Evolutionary conservation across 92 coral and sea anemone genomes (phyloP).

Genomic region (Nematostella vectensis): DNA sequence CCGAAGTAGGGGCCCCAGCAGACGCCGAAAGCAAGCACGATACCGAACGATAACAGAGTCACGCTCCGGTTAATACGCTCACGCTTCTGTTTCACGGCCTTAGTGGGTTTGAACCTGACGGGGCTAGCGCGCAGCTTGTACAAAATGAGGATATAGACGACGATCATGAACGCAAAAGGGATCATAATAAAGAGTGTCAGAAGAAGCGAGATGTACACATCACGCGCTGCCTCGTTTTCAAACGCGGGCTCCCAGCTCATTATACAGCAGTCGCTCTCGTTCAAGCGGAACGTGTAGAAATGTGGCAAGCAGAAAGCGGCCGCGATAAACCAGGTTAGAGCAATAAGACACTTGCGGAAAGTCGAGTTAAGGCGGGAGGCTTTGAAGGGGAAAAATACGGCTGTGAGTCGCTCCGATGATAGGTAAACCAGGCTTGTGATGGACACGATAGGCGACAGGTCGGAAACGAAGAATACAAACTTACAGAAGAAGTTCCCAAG

Average conservation of each 20-base stretch:
- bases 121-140: not conserved
- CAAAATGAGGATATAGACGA: conserved; percentile 9
- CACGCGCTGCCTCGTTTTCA: not conserved
- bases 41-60: conserved; percentile 13
- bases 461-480: conserved; percentile 14
- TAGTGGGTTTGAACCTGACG: not conserved
- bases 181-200: conserved; percentile 9
- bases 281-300: conserved; percentile 10
- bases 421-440: conserved; percentile 9
- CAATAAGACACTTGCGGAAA: conserved; percentile 8
- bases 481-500: conserved; percentile 18
- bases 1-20: conserved; percentile 27
- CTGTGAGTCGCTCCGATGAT: conserved; percentile 3
- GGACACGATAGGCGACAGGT: conserved; percentile 16
- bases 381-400: conserved; percentile 18
- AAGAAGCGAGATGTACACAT: conserved; percentile 2
- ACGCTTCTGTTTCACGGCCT: conserved; percentile 1
- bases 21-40: conserved; percentile 12
- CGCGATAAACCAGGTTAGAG: conserved; percentile 13
- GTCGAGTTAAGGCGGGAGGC: conserved; percentile 5
- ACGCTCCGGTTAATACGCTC: conserved; percentile 8
- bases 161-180: conserved; percentile 4
- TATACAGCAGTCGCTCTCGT: conserved; percentile 1
- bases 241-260: conserved; percentile 14
- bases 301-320: conserved; percentile 5